These are phyloP conservation scores for Oreochromis tanganicae DNA, from an alignment of 2,113 vertebrate species.

Conservation along the genomic window DNA sequence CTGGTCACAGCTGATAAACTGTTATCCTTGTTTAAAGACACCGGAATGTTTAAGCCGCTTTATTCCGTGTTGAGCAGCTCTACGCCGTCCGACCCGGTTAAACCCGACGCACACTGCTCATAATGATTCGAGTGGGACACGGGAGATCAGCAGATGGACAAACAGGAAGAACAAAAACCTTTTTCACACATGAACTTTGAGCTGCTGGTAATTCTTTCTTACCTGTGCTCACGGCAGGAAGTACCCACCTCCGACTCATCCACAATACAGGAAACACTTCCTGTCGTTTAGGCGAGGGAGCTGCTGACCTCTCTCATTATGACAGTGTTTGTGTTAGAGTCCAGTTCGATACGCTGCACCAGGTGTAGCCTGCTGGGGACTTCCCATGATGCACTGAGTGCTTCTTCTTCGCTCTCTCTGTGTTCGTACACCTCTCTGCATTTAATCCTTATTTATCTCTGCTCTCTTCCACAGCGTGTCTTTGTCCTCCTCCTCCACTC, in stretches of 20 bases:
- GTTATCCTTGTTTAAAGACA: not conserved
- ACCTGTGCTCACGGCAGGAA: not conserved
- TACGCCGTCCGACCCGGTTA: accelerated
- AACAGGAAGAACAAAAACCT: not conserved
- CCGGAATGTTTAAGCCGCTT: not conserved
- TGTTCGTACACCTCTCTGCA: not conserved
- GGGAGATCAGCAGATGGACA: not conserved
- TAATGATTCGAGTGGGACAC: accelerated
- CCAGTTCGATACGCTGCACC: not conserved
- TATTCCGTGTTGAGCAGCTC: not conserved
- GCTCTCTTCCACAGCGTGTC: not conserved
- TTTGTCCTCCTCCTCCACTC: not conserved
- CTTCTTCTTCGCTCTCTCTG: not conserved
- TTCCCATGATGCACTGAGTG: not conserved
- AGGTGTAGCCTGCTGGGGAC: not conserved
- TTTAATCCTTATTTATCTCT: accelerated
- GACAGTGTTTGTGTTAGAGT: not conserved
- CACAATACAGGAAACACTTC: not conserved
- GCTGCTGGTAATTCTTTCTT: not conserved
- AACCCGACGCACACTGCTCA: accelerated
- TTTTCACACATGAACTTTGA: not conserved
- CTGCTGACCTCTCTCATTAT: not conserved
- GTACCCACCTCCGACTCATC: not conserved
- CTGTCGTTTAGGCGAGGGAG: not conserved
- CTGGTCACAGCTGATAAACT: not conserved